Percentiles rank a stretch among this genome's conserved stretches.
These are phyloP conservation scores for Magallana ariakensis DNA, from an alignment of 1,140 invertebrate species.

Conservation along the genomic window DNA sequence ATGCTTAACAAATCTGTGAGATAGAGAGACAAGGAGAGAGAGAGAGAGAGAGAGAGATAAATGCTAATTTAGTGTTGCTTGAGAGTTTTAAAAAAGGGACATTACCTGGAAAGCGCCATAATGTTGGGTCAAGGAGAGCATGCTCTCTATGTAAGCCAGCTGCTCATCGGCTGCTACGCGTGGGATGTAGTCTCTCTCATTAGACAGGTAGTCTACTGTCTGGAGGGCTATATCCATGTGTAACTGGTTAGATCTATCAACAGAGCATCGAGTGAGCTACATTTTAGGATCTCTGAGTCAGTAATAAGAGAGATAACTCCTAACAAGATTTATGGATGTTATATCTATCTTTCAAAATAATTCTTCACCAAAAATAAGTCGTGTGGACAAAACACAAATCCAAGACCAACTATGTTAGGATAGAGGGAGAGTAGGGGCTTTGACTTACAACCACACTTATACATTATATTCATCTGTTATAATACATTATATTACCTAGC, in stretches of 20 bases:
- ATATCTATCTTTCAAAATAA: too few relatives aligned
- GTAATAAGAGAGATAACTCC: too few relatives aligned
- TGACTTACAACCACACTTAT: too few relatives aligned
- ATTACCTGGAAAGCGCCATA: constrained; percentile 57
- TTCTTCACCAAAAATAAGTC: too few relatives aligned
- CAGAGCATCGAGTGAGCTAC: background rate
- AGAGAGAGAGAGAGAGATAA: too few relatives aligned
- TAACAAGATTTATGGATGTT: too few relatives aligned
- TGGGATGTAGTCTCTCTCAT: constrained; percentile 86
- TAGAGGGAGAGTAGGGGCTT: too few relatives aligned
- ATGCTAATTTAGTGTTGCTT: background rate
- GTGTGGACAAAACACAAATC: too few relatives aligned
- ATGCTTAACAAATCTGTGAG: background rate
- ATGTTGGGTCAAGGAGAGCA: constrained; percentile 61
- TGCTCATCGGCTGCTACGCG: constrained; percentile 82
- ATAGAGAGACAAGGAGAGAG: too few relatives aligned
- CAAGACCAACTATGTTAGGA: too few relatives aligned
- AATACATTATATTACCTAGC: constrained; percentile 67
- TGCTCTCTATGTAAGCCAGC: constrained; percentile 85
- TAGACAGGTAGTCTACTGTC: constrained; percentile 86
- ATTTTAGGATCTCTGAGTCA: too few relatives aligned
- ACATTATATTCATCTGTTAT: too few relatives aligned
- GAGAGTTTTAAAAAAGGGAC: background rate
- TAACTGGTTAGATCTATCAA: constrained; percentile 61
- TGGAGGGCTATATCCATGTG: constrained; percentile 83